Evolutionary conservation across 2,113 vertebrate species (phyloP).

Genomic region (Lasiurus cinereus): DNA sequence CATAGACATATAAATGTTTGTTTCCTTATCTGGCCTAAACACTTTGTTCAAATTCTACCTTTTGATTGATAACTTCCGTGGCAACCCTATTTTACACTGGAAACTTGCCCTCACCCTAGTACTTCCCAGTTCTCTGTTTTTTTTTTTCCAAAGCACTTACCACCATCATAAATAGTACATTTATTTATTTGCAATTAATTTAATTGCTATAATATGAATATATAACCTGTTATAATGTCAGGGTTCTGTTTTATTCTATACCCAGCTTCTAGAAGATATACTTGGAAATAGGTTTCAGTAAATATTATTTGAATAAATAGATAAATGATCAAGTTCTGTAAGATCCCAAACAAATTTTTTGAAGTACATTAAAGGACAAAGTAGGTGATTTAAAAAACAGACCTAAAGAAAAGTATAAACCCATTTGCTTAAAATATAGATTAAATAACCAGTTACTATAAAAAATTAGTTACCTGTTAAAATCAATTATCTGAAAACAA

Average conservation of each 20-base stretch:
- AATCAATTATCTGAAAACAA: background rate
- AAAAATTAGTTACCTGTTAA: background rate
- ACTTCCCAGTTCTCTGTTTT: background rate
- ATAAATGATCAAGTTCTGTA: background rate
- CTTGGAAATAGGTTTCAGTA: background rate
- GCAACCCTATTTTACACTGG: background rate
- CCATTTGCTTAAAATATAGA: background rate
- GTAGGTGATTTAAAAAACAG: background rate
- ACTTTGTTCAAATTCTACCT: background rate
- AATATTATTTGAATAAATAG: background rate
- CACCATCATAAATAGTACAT: background rate
- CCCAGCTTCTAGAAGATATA: background rate
- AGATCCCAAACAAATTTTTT: background rate
- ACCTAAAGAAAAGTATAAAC: background rate
- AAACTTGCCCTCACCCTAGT: background rate
- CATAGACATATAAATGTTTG: background rate
- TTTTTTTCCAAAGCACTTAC: background rate
- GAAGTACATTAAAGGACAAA: background rate
- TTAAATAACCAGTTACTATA: slow-evolving; percentile 1
- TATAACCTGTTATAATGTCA: background rate
- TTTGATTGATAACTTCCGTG: background rate
- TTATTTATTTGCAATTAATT: background rate
- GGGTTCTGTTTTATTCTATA: background rate
- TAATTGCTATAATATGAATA: background rate
- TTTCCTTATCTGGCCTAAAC: background rate